phyloP scores from a whole-genome alignment of 1,140 invertebrate species.

The Paraescarpia echinospica region DNA sequence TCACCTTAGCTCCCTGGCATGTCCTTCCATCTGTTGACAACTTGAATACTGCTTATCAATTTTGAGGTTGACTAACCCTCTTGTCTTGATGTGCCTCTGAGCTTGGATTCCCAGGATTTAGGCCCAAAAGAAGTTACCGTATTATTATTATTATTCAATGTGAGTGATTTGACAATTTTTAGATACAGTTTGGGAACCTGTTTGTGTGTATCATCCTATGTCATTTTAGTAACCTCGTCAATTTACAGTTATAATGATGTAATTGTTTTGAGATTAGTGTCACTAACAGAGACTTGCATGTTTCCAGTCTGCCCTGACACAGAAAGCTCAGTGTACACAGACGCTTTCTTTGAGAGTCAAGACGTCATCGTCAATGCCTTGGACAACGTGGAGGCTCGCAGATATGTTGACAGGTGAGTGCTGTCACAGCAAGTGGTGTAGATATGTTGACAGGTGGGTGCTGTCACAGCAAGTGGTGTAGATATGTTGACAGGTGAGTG shows the following conservation, averaged over 20 bases:
- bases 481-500: background rate
- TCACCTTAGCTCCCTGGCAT: no score
- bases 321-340: conserved; percentile 84
- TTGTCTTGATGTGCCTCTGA: no score
- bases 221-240: background rate
- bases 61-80: no score
- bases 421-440: background rate
- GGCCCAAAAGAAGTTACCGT: no score
- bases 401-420: conserved; percentile 88
- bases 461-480: background rate
- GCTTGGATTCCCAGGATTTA: no score
- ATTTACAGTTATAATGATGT: background rate
- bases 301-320: conserved; percentile 87
- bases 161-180: background rate
- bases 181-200: background rate
- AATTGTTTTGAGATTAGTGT: background rate
- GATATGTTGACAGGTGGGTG: background rate
- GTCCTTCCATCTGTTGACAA: no score
- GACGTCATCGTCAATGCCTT: conserved; percentile 96
- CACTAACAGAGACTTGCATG: background rate
- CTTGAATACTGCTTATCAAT: no score
- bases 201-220: background rate
- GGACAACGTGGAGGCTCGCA: conserved; percentile 94
- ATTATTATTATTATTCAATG: no score
- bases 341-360: conserved; percentile 88